phyloP scores from a whole-genome alignment of 2,888 invertebrate species.

The Strigamia maritima region DNA sequence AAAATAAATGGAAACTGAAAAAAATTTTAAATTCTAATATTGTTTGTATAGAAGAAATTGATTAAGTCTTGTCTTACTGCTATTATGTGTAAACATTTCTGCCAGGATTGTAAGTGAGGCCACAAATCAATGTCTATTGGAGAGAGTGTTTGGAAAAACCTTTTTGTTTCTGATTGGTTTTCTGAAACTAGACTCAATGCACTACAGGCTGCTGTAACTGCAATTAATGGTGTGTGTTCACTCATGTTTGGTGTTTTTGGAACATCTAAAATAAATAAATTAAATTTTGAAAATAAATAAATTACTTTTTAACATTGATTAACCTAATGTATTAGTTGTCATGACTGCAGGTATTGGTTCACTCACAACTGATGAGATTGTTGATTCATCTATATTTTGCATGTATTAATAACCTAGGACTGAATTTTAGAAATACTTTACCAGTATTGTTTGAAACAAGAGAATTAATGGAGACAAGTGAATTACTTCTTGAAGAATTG shows the following conservation, averaged over 20 bases:
- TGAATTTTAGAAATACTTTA: neutral
- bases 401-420: no score
- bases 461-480: neutral
- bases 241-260: neutral
- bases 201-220: neutral
- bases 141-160: neutral
- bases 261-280: neutral
- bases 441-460: neutral
- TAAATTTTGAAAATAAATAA: neutral
- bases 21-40: no score
- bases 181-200: neutral
- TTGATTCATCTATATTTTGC: neutral
- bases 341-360: neutral
- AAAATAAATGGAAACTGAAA: constrained; percentile 57
- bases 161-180: neutral
- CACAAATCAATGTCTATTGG: constrained; percentile 46
- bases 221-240: neutral
- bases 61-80: constrained; percentile 48
- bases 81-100: constrained; percentile 51
- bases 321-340: neutral
- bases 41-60: constrained; percentile 11
- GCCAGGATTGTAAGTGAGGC: constrained; percentile 48
- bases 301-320: neutral
- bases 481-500: neutral
- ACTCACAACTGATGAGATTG: neutral